phyloP scores from a whole-genome alignment of 2,797 vertebrate genomes.

The Poecile montanus region DNA sequence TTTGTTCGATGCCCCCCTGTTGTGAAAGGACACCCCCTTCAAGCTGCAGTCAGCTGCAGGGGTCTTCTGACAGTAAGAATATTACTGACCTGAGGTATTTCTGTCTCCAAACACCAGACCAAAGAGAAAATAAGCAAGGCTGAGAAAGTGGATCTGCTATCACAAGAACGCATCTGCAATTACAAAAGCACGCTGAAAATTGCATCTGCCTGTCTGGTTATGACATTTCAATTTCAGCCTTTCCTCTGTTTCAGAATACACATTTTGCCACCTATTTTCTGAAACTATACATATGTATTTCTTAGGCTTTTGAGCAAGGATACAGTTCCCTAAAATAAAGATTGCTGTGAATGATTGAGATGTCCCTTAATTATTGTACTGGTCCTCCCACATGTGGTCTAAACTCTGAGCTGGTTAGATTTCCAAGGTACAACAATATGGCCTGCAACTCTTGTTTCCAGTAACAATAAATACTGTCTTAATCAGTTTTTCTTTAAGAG shows the following conservation, averaged over 20 bases:
- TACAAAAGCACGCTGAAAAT: background rate
- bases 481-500: background rate
- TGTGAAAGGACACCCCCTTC: background rate
- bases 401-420: background rate
- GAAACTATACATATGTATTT: background rate
- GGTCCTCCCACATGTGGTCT: background rate
- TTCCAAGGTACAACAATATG: constrained; percentile 2
- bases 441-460: background rate
- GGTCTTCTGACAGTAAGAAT: background rate
- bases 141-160: background rate
- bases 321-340: background rate
- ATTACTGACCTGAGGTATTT: background rate
- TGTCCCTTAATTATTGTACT: background rate
- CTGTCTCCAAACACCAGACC: background rate
- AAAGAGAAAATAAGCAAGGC: background rate
- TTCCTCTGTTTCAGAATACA: background rate
- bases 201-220: constrained; percentile 16
- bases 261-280: background rate
- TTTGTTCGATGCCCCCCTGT: background rate
- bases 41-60: background rate
- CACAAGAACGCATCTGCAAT: background rate
- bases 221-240: constrained; percentile 32
- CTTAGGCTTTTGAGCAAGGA: background rate
- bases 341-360: background rate
- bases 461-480: background rate